Percentiles rank a stretch among this genome's conserved stretches.
phyloP scores from a whole-genome alignment of 2,113 vertebrate genomes.

The Chaetura pelagica region DNA sequence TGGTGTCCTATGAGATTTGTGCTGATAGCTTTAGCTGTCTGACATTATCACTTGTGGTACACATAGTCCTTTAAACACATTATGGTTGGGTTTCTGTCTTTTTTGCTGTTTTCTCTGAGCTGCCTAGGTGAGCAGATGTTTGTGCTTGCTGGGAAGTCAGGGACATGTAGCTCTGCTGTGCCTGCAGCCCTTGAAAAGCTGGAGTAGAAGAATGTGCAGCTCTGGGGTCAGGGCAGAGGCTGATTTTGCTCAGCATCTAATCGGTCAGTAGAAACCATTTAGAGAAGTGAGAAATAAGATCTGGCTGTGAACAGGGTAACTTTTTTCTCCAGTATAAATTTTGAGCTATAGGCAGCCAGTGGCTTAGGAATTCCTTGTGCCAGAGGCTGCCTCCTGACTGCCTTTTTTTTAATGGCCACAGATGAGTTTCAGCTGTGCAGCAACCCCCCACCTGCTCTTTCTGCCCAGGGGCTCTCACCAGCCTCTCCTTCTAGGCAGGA shows the following conservation, averaged over 20 bases:
- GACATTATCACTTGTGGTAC: background rate
- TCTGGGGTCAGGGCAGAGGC: background rate
- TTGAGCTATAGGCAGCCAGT: background rate
- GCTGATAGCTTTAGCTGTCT: background rate
- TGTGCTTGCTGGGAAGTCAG: background rate
- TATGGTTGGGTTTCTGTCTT: accelerated
- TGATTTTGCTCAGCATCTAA: background rate
- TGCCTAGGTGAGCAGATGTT: background rate
- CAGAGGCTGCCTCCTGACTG: background rate
- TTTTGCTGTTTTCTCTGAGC: background rate
- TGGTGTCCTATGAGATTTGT: background rate
- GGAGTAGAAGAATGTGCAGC: accelerated
- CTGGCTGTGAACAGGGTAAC: background rate
- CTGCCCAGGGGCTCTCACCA: background rate
- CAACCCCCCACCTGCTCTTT: background rate
- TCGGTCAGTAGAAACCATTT: background rate
- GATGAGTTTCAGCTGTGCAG: background rate
- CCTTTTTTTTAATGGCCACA: background rate
- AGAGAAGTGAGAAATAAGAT: background rate
- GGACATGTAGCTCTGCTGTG: background rate
- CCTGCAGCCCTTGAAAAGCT: background rate
- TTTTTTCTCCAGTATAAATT: background rate
- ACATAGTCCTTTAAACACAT: background rate
- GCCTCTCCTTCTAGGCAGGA: background rate
- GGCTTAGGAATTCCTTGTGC: background rate